A percentile compares a stretch with the other conserved stretches of the same genome.
phyloP scores from a whole-genome alignment of 2,797 vertebrate genomes.

The Melanogrammus aeglefinus region DNA sequence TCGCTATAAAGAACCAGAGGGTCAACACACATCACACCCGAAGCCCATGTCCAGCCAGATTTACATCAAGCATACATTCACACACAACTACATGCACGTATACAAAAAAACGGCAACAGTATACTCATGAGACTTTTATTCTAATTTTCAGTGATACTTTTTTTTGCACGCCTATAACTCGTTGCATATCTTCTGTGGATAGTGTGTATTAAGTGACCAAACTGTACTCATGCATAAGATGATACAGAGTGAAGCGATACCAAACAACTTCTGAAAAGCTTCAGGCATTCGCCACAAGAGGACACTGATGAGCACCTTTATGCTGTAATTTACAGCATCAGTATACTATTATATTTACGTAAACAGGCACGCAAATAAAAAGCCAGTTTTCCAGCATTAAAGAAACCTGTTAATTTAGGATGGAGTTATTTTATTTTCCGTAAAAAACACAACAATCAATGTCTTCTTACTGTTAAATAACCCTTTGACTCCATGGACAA shows the following conservation, averaged over 20 bases:
- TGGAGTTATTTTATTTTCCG: background rate
- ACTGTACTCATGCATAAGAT: no score
- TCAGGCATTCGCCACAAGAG: conserved; percentile 47
- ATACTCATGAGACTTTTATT: no score
- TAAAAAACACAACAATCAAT: conserved; percentile 37
- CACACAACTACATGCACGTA: no score
- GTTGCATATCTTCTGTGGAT: no score
- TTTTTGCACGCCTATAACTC: no score
- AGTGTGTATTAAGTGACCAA: no score
- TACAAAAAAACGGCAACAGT: no score
- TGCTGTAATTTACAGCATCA: background rate
- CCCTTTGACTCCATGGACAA: conserved; percentile 25
- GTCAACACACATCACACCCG: no score
- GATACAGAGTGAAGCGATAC: background rate
- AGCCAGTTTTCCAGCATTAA: background rate
- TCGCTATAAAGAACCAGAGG: no score
- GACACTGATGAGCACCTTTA: conserved; percentile 35
- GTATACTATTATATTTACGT: background rate
- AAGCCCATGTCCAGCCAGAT: background rate
- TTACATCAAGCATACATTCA: conserved; percentile 18
- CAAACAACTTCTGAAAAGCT: background rate
- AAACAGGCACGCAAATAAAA: background rate
- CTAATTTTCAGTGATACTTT: no score
- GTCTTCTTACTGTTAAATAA: conserved; percentile 39
- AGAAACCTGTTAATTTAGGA: background rate